phyloP scores from a whole-genome alignment of 2,113 vertebrate genomes.

The Coptodon bakossiorum region DNA sequence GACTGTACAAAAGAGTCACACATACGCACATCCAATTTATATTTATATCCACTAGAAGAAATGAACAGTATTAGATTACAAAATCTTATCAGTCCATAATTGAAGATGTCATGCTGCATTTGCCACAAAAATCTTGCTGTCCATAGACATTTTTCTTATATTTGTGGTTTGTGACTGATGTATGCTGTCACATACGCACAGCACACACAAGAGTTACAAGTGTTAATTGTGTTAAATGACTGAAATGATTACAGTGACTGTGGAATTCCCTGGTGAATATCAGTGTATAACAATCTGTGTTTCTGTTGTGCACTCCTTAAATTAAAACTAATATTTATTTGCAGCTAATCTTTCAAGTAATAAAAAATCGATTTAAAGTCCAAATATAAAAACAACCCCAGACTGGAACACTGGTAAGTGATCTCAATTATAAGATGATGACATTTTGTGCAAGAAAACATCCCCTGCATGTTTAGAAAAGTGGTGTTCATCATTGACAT shows the following conservation, averaged over 20 bases:
- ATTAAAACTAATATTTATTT: neutral
- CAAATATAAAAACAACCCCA: neutral
- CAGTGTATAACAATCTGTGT: neutral
- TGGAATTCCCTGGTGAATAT: neutral
- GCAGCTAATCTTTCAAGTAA: neutral
- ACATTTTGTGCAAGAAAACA: neutral
- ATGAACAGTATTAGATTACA: neutral
- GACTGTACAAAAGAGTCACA: neutral
- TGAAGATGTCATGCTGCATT: neutral
- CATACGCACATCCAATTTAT: neutral
- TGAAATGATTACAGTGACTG: neutral
- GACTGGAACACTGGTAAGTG: neutral
- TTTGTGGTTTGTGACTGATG: neutral
- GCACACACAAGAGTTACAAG: neutral
- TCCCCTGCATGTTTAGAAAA: neutral
- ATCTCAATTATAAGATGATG: neutral
- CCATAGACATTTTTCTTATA: neutral
- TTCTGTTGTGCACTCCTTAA: neutral
- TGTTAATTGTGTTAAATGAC: neutral
- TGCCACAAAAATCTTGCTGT: neutral
- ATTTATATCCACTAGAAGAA: neutral
- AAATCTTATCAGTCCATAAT: neutral
- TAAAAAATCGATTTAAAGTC: neutral
- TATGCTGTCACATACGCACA: neutral
- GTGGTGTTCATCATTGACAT: neutral